Evolutionary conservation across 2,797 vertebrate species (phyloP), one percentile per base, ranked within the genome.

Genomic region (Apogon talboti): DNA sequence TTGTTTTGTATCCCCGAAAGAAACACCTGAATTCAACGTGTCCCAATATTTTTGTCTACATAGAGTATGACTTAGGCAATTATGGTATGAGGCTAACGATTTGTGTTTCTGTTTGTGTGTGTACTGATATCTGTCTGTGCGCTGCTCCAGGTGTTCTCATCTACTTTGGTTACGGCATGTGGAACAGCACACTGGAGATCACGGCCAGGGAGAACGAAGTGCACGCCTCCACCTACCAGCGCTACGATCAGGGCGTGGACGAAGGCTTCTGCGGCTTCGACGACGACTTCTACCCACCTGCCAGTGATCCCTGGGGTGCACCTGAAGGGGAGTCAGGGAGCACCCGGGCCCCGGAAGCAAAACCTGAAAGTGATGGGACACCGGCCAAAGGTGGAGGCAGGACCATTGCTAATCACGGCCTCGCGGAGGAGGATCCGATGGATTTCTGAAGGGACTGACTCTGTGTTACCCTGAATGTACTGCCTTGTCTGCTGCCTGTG

Each of bases 121-220:
- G 21, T 57, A 13, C 35, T 19, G n/a, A 51, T 60, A 24, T 74
- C 4, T 62, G 60, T 75, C 1, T 2, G 19, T 75, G 8, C 2
- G 41, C 3, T 0, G 30, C 46, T 35, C 1, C 85, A 99, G 98
- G 97, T 54, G 90, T 99, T 69, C 93, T 99, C 62, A 99, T 99
- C 90, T 99, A 99, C 86, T 99, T 99, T 7, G 97, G 98, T 64
- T 99, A 99, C 0, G 97, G 98, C 72, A 98, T 99, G 94, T 99
- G 98, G 98, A 95, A 99, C 84, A 99, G 98, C 81, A 98, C 95
- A 0, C 87, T 99, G 85, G 98, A 99, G 90, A 96, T 98, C 92
- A 96, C 94, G 0, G 97, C 97, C 49, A 88, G 96, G 1, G 96
- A 99, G 54, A 96, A 96, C 46, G 97, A 96, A 58, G 94, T 95